Evolutionary conservation across 2,113 vertebrate genomes (phyloP).

Genomic region (Dromaius novaehollandiae): DNA sequence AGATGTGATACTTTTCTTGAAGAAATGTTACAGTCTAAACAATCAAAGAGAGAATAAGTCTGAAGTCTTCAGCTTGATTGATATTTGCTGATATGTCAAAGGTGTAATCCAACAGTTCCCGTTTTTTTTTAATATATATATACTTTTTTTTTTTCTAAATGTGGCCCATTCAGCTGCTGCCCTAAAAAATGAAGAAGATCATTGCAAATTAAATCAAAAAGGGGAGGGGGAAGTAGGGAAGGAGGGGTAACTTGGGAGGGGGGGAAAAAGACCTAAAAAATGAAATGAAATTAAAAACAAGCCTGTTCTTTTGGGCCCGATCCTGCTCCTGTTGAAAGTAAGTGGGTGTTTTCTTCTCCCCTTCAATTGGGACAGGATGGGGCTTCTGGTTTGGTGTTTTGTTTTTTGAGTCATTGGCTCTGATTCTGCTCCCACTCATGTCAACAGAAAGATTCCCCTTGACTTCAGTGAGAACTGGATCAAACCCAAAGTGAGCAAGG

Average conservation of each 20-base stretch:
- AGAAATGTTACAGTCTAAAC: constrained; percentile 86
- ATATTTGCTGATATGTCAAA: constrained; percentile 87
- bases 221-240: neutral
- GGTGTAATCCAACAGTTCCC: constrained; percentile 85
- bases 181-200: constrained; percentile 86
- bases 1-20: constrained; percentile 83
- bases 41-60: constrained; percentile 82
- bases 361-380: constrained; percentile 63
- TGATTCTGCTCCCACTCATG: constrained; percentile 54
- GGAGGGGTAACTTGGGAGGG: constrained; percentile 39
- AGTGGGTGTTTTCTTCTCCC: constrained; percentile 38
- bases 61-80: constrained; percentile 86
- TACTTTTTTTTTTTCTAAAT: constrained; percentile 83
- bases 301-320: constrained; percentile 60
- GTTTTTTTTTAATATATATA: constrained; percentile 78
- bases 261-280: constrained; percentile 54
- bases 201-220: constrained; percentile 76
- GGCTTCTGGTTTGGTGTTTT: constrained; percentile 18
- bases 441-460: constrained; percentile 54
- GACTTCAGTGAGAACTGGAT: constrained; percentile 59
- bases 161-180: constrained; percentile 89
- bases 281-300: constrained; percentile 44
- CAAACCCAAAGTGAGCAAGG: constrained; percentile 71
- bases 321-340: constrained; percentile 67
- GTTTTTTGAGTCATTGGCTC: constrained; percentile 35